phyloP scores from a whole-genome alignment of 2,888 invertebrate species.

The Hirtodrosophila histrioides region DNA sequence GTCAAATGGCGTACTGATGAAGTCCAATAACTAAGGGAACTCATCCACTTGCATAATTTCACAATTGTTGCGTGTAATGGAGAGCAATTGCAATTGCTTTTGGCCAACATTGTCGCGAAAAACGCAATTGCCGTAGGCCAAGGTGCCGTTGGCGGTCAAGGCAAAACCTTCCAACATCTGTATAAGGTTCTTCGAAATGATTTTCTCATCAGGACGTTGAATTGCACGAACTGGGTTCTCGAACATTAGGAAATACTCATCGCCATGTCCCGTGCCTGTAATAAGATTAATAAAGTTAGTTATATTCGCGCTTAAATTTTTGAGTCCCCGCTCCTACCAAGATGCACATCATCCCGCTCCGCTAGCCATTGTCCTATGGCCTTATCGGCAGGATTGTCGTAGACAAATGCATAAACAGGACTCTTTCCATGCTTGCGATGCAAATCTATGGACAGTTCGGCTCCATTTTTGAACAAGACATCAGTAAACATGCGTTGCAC shows the following conservation, averaged over 20 bases:
- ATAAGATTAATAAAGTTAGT: background rate
- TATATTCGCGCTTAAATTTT: no score
- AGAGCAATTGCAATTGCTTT: slow-evolving; percentile 46
- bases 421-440: slow-evolving; percentile 20
- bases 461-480: slow-evolving; percentile 87
- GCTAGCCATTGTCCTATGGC: slow-evolving; percentile 60
- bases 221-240: background rate
- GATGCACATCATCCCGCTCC: slow-evolving; percentile 82
- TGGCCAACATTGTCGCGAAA: slow-evolving; percentile 58
- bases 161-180: slow-evolving; percentile 72
- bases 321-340: slow-evolving; percentile 84
- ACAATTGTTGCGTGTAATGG: slow-evolving; percentile 57
- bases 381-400: slow-evolving; percentile 72
- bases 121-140: slow-evolving; percentile 62
- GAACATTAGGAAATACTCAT: slow-evolving; percentile 72
- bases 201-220: slow-evolving; percentile 44
- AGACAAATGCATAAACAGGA: slow-evolving; percentile 85
- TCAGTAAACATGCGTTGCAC: slow-evolving; percentile 87
- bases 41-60: background rate
- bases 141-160: slow-evolving; percentile 20
- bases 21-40: no score
- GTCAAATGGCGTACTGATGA: no score
- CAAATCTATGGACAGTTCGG: slow-evolving; percentile 86
- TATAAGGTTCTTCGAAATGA: slow-evolving; percentile 64
- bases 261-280: slow-evolving; percentile 74